Conservation (phyloP, 2,888 invertebrate species). For the Atrina japonica region DNA sequence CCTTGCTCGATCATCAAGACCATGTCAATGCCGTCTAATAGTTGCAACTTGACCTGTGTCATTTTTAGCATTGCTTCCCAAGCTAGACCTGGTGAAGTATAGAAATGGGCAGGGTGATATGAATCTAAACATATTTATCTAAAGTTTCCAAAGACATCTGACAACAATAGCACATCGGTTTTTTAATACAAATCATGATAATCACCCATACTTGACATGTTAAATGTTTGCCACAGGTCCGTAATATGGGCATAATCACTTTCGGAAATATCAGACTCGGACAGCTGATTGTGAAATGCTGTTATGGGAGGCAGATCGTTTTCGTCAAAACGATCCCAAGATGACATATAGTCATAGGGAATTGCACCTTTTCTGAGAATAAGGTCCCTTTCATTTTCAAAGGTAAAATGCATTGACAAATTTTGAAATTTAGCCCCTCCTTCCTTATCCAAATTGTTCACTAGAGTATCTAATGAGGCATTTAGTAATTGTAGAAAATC, state of each 20-base stretch:
- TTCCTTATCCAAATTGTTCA: slow-evolving; percentile 31
- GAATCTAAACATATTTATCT: slow-evolving; percentile 37
- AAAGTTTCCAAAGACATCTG: slow-evolving; percentile 71
- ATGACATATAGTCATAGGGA: slow-evolving; percentile 72
- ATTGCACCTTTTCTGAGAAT: slow-evolving; percentile 65
- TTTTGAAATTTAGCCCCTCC: slow-evolving; percentile 30
- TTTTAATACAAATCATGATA: slow-evolving; percentile 58
- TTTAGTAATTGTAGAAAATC: slow-evolving; percentile 39
- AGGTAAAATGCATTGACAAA: slow-evolving; percentile 25
- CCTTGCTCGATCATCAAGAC: slow-evolving; percentile 54
- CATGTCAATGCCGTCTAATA: slow-evolving; percentile 65
- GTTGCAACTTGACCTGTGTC: slow-evolving; percentile 60
- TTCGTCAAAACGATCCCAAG: slow-evolving; percentile 58
- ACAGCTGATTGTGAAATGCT: slow-evolving; percentile 42
- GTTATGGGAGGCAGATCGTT: slow-evolving; percentile 50
- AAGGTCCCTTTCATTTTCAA: slow-evolving; percentile 6
- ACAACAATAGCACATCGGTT: slow-evolving; percentile 69
- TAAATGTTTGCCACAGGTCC: slow-evolving; percentile 29
- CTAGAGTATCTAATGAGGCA: slow-evolving; percentile 39
- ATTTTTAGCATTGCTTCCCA: slow-evolving; percentile 63
- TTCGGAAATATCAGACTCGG: slow-evolving; percentile 10
- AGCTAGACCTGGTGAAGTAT: slow-evolving; percentile 65
- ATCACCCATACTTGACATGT: slow-evolving; percentile 50
- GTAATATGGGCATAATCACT: slow-evolving; percentile 56
- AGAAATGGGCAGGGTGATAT: slow-evolving; percentile 65